Evolutionary conservation across 2,113 vertebrate species (phyloP), one percentile per base, ranked within the genome.

Genomic region (Cygnus atratus): DNA sequence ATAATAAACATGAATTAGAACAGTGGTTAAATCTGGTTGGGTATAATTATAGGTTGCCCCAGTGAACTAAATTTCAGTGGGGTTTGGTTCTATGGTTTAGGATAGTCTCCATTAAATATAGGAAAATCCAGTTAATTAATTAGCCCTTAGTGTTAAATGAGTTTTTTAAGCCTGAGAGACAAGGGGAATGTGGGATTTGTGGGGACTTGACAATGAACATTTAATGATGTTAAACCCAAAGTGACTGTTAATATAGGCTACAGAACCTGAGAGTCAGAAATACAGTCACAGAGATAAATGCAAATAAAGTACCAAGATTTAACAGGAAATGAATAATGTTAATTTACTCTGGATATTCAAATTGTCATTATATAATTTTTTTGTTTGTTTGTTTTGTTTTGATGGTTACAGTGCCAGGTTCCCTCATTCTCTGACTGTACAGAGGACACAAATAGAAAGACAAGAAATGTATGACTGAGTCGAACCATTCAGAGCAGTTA

Each of bases 61-160:
- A 4, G 55, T 92, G 90, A 97, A 87, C 81, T 94, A 95, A 96
- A 94, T 97, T 96, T 97, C 96, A 96, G 58, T 74, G 96, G 95
- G 85, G 72, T 90, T 98, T 95, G 50, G 65, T 76, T 97, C 87
- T 95, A 78, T 84, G 63, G 58, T 88, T 97, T 96, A 93, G 71
- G 80, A 50, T 93, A 80, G 95, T 94, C 73, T 97, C 82, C 66
- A 92, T 97, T 97, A 97, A 97, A 97, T 95, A 96, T 97, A 95
- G 94, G 73, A 97, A 97, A 98, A 97, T 94, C 70, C 65, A 94
- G 91, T 96, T 98, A 97, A 98, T 97, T 98, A 97, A 97, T 97
- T 97, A 97, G 80, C 86, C 92, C 39, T 97, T 87, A 88, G 68
- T 96, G 95, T 97, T 97, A 97, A 97, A 97, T 97, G 96, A 98